A percentile compares a stretch with the other conserved stretches of the same genome.
Evolutionary conservation across 2,888 invertebrate species (phyloP).

Genomic region (Hypsopygia costalis): DNA sequence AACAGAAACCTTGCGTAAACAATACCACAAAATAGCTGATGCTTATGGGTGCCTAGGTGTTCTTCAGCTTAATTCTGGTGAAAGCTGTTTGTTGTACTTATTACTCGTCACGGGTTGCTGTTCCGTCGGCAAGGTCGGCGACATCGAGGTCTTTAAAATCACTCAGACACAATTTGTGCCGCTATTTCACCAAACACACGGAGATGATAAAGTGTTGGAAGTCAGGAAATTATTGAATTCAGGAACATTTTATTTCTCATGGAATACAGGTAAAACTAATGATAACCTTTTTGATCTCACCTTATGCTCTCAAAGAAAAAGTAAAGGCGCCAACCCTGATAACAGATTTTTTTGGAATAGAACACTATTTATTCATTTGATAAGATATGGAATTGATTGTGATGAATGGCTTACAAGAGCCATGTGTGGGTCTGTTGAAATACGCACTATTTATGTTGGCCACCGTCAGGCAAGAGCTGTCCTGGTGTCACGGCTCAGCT

Average conservation of each 20-base stretch:
- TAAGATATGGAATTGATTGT: slow-evolving; percentile 95
- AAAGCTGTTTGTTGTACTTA: slow-evolving; percentile 91
- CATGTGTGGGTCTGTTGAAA: slow-evolving; percentile 98
- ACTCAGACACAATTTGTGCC: slow-evolving; percentile 96
- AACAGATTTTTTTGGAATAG: slow-evolving; percentile 99
- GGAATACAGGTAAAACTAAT: slow-evolving; percentile 79
- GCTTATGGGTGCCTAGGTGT: slow-evolving; percentile 98
- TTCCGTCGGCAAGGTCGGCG: slow-evolving; percentile 97
- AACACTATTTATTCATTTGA: slow-evolving; percentile 95
- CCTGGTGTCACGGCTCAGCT: slow-evolving; percentile 97
- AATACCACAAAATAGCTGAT: slow-evolving; percentile 94
- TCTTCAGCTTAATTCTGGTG: slow-evolving; percentile 91
- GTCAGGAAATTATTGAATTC: slow-evolving; percentile 95
- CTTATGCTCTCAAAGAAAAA: slow-evolving; percentile 94
- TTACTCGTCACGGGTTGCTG: slow-evolving; percentile 97
- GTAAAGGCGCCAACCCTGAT: slow-evolving; percentile 90
- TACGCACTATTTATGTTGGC: slow-evolving; percentile 98
- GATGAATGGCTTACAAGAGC: slow-evolving; percentile 95
- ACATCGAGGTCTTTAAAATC: slow-evolving; percentile 96
- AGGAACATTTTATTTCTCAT: slow-evolving; percentile 99
- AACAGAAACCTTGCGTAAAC: slow-evolving; percentile 92
- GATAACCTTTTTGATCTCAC: slow-evolving; percentile 91
- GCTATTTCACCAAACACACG: slow-evolving; percentile 85
- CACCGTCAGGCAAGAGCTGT: slow-evolving; percentile 96
- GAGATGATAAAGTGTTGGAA: slow-evolving; percentile 82